A percentile compares a stretch with the other conserved stretches of the same genome.
Conservation (phyloP, 2,113 vertebrate genomes). For the Gnathonemus echidnorhynchus region DNA sequence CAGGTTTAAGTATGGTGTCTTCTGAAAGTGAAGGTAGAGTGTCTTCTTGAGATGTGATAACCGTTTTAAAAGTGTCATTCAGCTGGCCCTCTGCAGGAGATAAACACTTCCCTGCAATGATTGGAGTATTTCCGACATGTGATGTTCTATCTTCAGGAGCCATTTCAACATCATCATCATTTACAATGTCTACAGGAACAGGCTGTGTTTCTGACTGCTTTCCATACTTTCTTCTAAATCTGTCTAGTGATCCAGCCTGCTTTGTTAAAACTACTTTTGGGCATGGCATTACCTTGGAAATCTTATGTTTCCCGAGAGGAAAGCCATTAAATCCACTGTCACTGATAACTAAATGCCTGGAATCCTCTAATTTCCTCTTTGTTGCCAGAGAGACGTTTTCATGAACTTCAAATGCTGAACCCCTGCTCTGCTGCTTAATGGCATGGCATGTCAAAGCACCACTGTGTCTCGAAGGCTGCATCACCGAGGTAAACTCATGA, state of each 20-base stretch:
- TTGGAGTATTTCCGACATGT: not conserved
- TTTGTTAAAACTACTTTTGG: constrained; percentile 54
- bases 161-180: not conserved
- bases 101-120: not conserved
- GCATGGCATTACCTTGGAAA: constrained; percentile 27
- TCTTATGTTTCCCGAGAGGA: constrained; percentile 33
- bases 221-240: constrained; percentile 75
- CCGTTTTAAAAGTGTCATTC: not conserved
- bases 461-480: not conserved
- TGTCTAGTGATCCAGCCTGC: constrained; percentile 75
- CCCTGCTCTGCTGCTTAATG: constrained; percentile 3
- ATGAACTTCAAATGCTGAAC: constrained; percentile 5
- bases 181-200: not conserved
- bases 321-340: constrained; percentile 1
- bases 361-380: constrained; percentile 41
- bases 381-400: not conserved
- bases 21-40: constrained; percentile 31
- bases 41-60: constrained; percentile 11
- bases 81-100: constrained; percentile 10
- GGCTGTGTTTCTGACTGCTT: constrained; percentile 36
- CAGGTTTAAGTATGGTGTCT: constrained; percentile 38
- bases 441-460: constrained; percentile 12
- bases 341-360: not conserved
- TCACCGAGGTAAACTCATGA: not conserved
- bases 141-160: not conserved